Evolutionary conservation across 2,888 invertebrate genomes (phyloP), one percentile per base, ranked within the genome.

Genomic region (Rhamnusium bicolor): DNA sequence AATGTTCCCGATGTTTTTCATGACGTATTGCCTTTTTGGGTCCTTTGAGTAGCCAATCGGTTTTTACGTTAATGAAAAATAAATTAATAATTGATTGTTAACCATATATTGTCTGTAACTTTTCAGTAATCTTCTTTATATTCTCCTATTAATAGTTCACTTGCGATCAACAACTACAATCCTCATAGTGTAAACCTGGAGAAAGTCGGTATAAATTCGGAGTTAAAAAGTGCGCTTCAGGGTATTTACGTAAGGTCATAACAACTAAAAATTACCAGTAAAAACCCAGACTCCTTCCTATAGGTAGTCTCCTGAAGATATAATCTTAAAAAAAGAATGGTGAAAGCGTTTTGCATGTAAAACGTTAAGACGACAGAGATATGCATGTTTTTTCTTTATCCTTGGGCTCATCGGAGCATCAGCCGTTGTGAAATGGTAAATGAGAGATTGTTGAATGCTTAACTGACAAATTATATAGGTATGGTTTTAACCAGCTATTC

Each of bases 311-410:
- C 40, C 40, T 4, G n/a, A n/a, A 40, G 51, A 65, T 65, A 19
- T 4, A 16, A 51, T 51, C 51, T 29, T 18, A 14, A 19, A n/a
- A 51, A 53, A 27, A 16, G 53, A 65, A 2, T 19, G 53, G 65
- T 65, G 65, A 65, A 65, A 65, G 65, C 65, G 10, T 32, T 65
- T 53, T 65, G 29, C 53, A 61, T 61, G 12, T 19, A 65, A 53
- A 49, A 14, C 58, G 32, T 40, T 51, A 32, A 51, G 29, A 53
- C 21, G 14, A 32, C 53, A 51, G 53, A 65, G 18, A 54, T 10
- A 46, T 46, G 14, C 47, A 47, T 12, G n/a, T 61, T 24, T 53
- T 21, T 54, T 54, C 19, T 49, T 65, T 53, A 65, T 65, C 65
- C 65, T 53, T 7, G 49, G n/a, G 53, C 40, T 65, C 65, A 65